Evolutionary conservation across 2,797 vertebrate genomes (phyloP).

Genomic region (Sandelia bainsii): DNA sequence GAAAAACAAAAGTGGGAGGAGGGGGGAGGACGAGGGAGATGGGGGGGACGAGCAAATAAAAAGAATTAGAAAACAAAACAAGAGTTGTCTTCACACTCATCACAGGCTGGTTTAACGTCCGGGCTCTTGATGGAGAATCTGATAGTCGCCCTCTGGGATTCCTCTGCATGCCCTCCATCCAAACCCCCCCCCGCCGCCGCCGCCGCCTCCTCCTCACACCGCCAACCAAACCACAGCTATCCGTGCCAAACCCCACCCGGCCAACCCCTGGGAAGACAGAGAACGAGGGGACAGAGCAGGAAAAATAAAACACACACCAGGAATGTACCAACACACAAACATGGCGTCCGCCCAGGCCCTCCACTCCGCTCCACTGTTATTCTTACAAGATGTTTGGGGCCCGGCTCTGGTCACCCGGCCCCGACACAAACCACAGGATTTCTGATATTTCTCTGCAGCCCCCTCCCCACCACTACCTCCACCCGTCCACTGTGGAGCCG

Average conservation of each 20-base stretch:
- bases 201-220: conserved; percentile 31
- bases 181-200: conserved; percentile 37
- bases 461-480: conserved; percentile 19
- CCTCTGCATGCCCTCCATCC: conserved; percentile 50
- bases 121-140: conserved; percentile 23
- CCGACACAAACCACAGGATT: conserved; percentile 74
- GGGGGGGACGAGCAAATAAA: conserved; percentile 28
- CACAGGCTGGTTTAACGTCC: conserved; percentile 26
- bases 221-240: conserved; percentile 69
- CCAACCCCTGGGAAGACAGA: conserved; percentile 51
- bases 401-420: conserved; percentile 65
- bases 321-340: conserved; percentile 84
- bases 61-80: conserved; percentile 78
- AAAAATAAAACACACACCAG: conserved; percentile 70
- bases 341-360: conserved; percentile 64
- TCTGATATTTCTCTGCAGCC: conserved; percentile 72
- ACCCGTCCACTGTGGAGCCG: conserved; percentile 39
- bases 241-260: conserved; percentile 66
- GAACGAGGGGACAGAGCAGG: conserved; percentile 52
- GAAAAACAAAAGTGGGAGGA: conserved; percentile 58
- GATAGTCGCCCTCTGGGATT: conserved; percentile 58
- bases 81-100: conserved; percentile 62
- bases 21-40: not conserved
- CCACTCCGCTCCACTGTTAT: conserved; percentile 69
- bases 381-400: conserved; percentile 79